Base-by-base conservation (phyloP, 1,140 invertebrate species). In the Phymastichus coffea region DNA sequence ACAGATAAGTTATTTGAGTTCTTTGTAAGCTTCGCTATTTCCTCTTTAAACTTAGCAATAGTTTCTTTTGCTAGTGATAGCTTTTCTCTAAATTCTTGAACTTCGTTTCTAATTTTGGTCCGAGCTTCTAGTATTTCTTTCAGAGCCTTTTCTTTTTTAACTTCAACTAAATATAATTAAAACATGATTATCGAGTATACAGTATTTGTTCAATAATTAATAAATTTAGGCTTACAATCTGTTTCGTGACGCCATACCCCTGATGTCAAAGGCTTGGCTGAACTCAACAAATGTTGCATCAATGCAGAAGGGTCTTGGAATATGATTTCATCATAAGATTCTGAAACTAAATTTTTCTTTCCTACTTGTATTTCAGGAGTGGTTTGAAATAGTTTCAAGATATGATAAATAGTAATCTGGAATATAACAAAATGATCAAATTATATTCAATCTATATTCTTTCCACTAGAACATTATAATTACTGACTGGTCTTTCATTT, bases 251-350 rank as follows among this genome's bases (percentile, higher is more conserved):
- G 87, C 86, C 91, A 93, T 22, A 83, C 71, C 25, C 87, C 87
- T 51, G 88, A 79, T 1, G 89, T 88, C 7, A 94, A 76, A 41
- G 87, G 89, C 71, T 90, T 88, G 0, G 88, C 86, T 61, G 83
- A 88, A 51, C 85, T 89, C 2, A 98, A 76, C 22, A 95, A 81
- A 73, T 94, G 91, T 68, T 96, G 92, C 93, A 98, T 97, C 47
- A 92, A 82, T 44, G 90, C 87, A 3, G 94, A 95, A 9, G 96
- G 96, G 73, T 99, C 97, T 86, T 92, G 93, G 74, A 98, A 99
- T 1, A 98, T 93, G 56, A 99, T 92, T 84, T 99, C 96, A 77
- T 98, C 96, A 76, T 99, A 99, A 69, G 88, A 92, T 81, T 99
- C 96, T 3, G 93, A 93, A 0, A 97, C 91, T 0, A 98, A 80